Evolutionary conservation across 1,140 invertebrate genomes (phyloP).

Genomic region (Aethina tumida): DNA sequence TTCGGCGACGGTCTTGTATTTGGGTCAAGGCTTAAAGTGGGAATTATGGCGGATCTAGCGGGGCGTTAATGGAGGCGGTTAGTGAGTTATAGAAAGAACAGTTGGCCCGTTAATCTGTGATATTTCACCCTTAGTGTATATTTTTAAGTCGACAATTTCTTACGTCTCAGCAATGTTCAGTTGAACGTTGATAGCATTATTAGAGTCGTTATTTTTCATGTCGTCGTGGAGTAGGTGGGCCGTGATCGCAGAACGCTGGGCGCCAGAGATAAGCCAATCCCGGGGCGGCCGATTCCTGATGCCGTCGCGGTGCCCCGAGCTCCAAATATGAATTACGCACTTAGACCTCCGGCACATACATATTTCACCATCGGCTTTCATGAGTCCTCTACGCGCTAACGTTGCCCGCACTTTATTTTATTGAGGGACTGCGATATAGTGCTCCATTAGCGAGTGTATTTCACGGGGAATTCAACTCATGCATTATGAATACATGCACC

Average conservation of each 20-base stretch:
- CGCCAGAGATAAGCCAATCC: conserved; percentile 29
- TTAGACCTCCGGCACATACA: conserved; percentile 9
- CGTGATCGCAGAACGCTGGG: conserved; percentile 22
- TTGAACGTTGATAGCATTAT: conserved; percentile 31
- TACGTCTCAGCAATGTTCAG: conserved; percentile 21
- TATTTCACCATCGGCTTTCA: conserved; percentile 12
- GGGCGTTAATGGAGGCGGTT: too few species aligned
- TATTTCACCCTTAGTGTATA: conserved; percentile 14
- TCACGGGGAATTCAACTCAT: conserved; percentile 5
- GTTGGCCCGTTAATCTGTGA: conserved; percentile 11
- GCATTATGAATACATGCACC: conserved; percentile 7
- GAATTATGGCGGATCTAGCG: too few species aligned
- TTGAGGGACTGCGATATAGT: conserved; percentile 6
- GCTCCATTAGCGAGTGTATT: conserved; percentile 5
- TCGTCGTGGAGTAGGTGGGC: conserved; percentile 17
- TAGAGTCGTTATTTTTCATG: conserved; percentile 32
- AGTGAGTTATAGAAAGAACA: too few species aligned
- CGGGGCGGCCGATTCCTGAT: conserved; percentile 14
- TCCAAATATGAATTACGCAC: conserved; percentile 28
- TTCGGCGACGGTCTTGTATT: too few species aligned
- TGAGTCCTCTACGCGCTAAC: not conserved
- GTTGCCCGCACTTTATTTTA: conserved; percentile 10
- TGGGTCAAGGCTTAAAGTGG: too few species aligned
- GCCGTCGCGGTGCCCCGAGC: conserved; percentile 13
- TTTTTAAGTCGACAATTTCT: conserved; percentile 26